Evolutionary conservation across 2,113 vertebrate genomes (phyloP).

Genomic region (Equus quagga): DNA sequence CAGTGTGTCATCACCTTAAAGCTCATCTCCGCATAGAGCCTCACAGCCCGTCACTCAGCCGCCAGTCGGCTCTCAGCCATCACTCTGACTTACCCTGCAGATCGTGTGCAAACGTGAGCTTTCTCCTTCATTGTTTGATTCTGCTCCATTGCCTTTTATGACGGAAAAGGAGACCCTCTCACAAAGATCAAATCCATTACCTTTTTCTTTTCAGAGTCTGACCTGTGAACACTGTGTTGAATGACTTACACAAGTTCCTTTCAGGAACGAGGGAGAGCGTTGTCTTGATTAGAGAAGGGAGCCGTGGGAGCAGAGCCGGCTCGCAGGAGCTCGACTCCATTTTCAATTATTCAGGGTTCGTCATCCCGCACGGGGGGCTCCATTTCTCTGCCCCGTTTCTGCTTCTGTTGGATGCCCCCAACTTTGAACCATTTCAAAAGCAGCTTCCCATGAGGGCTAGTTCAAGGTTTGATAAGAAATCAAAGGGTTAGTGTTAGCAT

Average conservation of each 20-base stretch:
- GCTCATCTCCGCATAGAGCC: not conserved
- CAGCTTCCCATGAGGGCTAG: constrained; percentile 54
- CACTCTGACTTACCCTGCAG: not conserved
- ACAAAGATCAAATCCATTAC: constrained; percentile 47
- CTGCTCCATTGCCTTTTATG: not conserved
- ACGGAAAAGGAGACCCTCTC: not conserved
- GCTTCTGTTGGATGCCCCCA: not conserved
- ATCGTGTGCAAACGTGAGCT: not conserved
- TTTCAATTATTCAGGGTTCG: constrained; percentile 40
- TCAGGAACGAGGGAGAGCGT: not conserved
- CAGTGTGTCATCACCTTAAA: not conserved
- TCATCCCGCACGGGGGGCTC: not conserved
- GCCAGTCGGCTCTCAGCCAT: not conserved
- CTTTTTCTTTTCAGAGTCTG: constrained; percentile 40
- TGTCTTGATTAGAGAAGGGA: constrained; percentile 10
- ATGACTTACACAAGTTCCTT: not conserved
- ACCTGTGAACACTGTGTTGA: not conserved
- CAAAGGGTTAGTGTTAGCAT: constrained; percentile 28
- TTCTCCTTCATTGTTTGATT: not conserved
- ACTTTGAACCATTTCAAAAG: constrained; percentile 61
- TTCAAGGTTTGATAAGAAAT: constrained; percentile 61
- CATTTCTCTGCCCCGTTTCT: constrained; percentile 19
- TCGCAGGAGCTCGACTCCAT: not conserved
- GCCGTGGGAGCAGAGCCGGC: rapidly evolving
- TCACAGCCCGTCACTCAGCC: not conserved